Evolutionary conservation across 2,888 invertebrate species (phyloP), one percentile per base, ranked within the genome.

Genomic region (Tinea pellionella): DNA sequence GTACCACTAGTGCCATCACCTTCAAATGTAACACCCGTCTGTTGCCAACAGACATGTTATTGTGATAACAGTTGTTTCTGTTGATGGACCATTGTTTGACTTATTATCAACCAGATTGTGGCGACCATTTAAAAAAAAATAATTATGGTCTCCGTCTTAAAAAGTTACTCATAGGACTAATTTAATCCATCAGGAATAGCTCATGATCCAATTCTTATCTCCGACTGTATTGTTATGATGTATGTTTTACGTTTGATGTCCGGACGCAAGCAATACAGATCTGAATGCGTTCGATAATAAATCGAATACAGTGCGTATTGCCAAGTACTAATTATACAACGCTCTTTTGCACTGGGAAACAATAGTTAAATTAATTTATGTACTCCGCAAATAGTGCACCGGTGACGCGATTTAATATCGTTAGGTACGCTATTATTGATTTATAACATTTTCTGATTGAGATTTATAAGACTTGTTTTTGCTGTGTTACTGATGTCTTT

Each of bases 251-350:
- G 47, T 47, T 47, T 47, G 47, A 47, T 16, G 47, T 47, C 13
- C 15, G 47, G 47, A 18, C n/a, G 18, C 18, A 9, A 15, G 47
- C n/a, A 47, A 13, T 37, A 37, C 37, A 53, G 24, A 53, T n/a
- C 24, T 16, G 53, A 53, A 53, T 53, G 1, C 19, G 67, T 69
- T 72, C 70, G 68, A 71, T 75, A 76, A 71, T 77, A 78, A 75
- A 78, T 76, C 71, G 68, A 68, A 72, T 70, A 64, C 61, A 62
- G 62, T 63, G 64, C 62, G 66, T 65, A 63, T 65, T 78, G 80
- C 80, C 80, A 80, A 80, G 74, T 70, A 78, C 78, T 80, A 80
- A 80, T 79, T 76, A 77, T 80, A 79, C 66, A 68, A 70, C 64
- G 69, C 74, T 80, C 80, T 80, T 77, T 77, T 73, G 72, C 72